Evolutionary conservation across 2,888 invertebrate genomes (phyloP).

Genomic region (Aphelenchoides bicaudatus): DNA sequence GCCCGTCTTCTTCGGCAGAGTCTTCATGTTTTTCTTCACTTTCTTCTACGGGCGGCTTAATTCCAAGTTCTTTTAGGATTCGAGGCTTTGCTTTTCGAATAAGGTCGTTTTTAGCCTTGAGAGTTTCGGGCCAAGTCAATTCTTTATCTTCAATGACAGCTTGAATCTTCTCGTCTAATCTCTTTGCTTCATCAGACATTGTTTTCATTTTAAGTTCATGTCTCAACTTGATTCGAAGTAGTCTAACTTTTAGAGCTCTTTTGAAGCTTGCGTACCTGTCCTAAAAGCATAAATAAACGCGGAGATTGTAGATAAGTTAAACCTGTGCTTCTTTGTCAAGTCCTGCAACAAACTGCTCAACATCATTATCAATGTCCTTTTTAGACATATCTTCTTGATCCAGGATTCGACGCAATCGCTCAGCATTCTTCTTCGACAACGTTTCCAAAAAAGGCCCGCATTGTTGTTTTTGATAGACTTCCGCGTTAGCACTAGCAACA

Average conservation of each 20-base stretch:
- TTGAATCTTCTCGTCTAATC: constrained; percentile 7
- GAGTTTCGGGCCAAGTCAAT: constrained; percentile 4
- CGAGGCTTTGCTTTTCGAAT: not conserved
- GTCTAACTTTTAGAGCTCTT: not conserved
- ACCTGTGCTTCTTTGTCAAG: constrained; percentile 7
- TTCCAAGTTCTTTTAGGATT: not conserved
- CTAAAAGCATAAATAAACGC: not conserved
- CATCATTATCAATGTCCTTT: constrained; percentile 1
- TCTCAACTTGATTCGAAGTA: constrained; percentile 7
- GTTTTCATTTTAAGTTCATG: constrained; percentile 3
- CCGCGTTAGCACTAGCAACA: too few species aligned
- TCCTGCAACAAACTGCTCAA: not conserved
- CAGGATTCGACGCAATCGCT: not conserved
- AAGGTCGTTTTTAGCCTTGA: constrained; percentile 8
- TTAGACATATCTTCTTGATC: constrained; percentile 9
- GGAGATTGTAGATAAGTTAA: not conserved
- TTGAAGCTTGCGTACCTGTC: constrained; percentile 1
- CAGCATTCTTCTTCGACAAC: not conserved
- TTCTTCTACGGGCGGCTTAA: constrained; percentile 4
- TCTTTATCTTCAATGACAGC: constrained; percentile 7
- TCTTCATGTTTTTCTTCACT: not conserved
- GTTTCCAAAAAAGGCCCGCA: not conserved
- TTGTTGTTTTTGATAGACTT: constrained; percentile 8
- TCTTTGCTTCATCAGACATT: constrained; percentile 6
- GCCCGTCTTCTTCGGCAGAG: constrained; percentile 5